Evolutionary conservation across 2,113 vertebrate genomes (phyloP).

Genomic region (Perca flavescens): DNA sequence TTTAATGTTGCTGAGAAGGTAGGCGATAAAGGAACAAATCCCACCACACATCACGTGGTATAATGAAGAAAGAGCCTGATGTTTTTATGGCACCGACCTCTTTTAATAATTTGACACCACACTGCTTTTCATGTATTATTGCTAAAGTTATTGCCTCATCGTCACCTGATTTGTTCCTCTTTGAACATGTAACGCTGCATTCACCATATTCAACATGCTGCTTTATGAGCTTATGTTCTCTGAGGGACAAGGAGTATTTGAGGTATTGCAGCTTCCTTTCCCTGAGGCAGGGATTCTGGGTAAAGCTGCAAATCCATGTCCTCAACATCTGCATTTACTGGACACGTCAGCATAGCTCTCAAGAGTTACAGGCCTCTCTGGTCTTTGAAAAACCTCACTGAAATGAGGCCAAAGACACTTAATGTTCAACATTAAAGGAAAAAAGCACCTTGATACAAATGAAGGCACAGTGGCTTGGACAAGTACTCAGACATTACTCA

Average conservation of each 20-base stretch:
- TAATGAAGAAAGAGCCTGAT: background rate
- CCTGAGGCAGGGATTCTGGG: constrained; percentile 3
- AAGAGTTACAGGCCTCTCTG: constrained; percentile 24
- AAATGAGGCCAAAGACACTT: constrained; percentile 31
- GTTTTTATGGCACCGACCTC: background rate
- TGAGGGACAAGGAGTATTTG: background rate
- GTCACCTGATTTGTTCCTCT: background rate
- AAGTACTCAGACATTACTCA: background rate
- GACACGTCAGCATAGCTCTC: constrained; percentile 28
- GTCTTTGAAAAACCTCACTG: constrained; percentile 28
- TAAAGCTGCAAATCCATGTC: constrained; percentile 13
- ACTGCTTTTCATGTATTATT: background rate
- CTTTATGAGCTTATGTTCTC: background rate
- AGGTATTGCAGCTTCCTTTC: constrained; percentile 3
- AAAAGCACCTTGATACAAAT: constrained; percentile 6
- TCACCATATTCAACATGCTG: background rate
- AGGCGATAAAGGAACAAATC: background rate
- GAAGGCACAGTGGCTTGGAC: background rate
- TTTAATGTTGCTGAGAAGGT: constrained; percentile 10
- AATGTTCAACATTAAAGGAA: constrained; percentile 20
- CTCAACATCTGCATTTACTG: constrained; percentile 5
- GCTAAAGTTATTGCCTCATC: background rate
- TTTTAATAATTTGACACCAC: background rate
- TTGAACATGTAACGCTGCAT: background rate
- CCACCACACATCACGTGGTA: background rate